These are phyloP conservation scores for Eupithecia subfuscata DNA, from an alignment of 2,888 invertebrate species.

Conservation along the genomic window DNA sequence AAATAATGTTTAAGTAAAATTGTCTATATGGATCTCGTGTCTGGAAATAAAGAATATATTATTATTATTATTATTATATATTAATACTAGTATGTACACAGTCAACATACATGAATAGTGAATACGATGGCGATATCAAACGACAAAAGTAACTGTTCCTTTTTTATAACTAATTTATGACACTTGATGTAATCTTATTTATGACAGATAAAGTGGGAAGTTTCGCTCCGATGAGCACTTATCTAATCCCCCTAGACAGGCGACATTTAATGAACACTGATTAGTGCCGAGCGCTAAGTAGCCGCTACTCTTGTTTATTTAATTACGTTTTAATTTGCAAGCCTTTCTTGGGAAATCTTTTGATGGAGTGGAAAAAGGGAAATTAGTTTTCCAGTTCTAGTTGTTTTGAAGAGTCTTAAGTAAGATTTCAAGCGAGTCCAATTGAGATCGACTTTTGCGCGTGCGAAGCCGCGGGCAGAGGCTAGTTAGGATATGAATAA, in stretches of 20 bases:
- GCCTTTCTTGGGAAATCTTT: conserved; percentile 20
- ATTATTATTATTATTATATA: no score
- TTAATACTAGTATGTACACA: no score
- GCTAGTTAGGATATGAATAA: no score
- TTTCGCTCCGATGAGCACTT: background rate
- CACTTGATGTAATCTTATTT: background rate
- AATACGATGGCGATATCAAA: no score
- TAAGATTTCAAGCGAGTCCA: background rate
- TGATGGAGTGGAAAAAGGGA: conserved; percentile 6
- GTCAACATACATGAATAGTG: no score
- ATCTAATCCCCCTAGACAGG: background rate
- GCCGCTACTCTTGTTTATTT: conserved; percentile 18
- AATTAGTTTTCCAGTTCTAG: background rate
- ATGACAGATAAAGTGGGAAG: background rate
- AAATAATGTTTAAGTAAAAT: no score
- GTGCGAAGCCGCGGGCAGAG: no score
- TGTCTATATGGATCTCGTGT: no score
- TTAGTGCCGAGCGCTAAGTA: conserved; percentile 19
- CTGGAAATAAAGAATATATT: no score
- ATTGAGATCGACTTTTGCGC: background rate
- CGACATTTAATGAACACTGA: conserved; percentile 27
- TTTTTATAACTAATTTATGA: background rate
- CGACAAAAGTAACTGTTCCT: no score
- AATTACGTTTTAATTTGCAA: conserved; percentile 24
- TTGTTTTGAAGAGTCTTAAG: background rate